Evolutionary conservation across 2,113 vertebrate genomes (phyloP), one percentile per base, ranked within the genome.

Genomic region (Pheucticus melanocephalus): DNA sequence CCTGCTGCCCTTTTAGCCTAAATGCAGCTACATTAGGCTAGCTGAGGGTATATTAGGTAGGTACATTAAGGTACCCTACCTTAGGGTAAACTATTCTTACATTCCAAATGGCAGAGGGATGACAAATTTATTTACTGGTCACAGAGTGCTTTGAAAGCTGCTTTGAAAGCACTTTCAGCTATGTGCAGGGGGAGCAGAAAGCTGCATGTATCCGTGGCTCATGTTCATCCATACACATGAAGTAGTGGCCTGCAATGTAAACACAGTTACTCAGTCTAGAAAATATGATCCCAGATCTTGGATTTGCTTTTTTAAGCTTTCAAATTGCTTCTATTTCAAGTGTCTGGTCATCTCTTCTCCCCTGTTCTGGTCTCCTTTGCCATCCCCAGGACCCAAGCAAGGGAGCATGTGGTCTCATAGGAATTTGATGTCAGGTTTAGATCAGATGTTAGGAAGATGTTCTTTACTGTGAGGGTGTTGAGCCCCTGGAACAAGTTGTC

Each of bases 391-490:
- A 27, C 50, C 15, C 15, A 73, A 35, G 15, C 0, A 1, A 51
- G 9, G 30, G 10, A 59, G 15, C 0, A 0, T 10, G 5, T 4
- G 4, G 2, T 5, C 33, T 42, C 23, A 47, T 21, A 60, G 22
- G 40, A 53, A 31, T n/a, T 15, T 22, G 39, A 18, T 30, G 23
- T 21, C 40, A n/a, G 5, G 24, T 60, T 75, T 53, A 75, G 28
- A 45, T 15, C 31, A 18, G 25, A 19, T 69, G 11, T 35, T 40
- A 54, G 70, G 14, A 54, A 60, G 24, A 31, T 12, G 20, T 27
- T 76, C 39, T 40, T 76, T 54, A 12, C 30, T 31, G n/a, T 35
- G 47, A 47, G n/a, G 6, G 21, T 53, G 24, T 42, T 59, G 69
- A 68, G 9, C 13, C 45, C 10, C 39, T n/a, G 30, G 16, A 75